Evolutionary conservation across 2,113 vertebrate species (phyloP).

Genomic region (Protobothrops flavoviridis): DNA sequence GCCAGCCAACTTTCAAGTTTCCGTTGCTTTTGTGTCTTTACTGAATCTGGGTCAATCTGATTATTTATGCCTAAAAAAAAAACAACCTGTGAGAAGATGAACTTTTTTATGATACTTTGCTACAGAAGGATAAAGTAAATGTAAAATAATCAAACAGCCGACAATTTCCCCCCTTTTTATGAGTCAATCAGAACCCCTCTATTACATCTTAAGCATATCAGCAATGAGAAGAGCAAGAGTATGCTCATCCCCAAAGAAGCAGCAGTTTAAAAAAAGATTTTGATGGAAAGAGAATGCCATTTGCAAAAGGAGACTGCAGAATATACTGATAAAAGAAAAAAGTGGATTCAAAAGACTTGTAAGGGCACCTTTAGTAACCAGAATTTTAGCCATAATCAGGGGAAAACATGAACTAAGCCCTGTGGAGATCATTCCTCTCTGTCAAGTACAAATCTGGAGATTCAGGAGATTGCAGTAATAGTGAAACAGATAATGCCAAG

Average conservation of each 20-base stretch:
- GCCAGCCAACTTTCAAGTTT: not conserved
- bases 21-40: not conserved
- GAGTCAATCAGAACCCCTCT: not conserved
- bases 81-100: not conserved
- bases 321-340: not conserved
- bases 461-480: not conserved
- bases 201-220: not conserved
- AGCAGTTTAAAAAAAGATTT: not conserved
- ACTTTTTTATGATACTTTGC: not conserved
- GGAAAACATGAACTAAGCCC: not conserved
- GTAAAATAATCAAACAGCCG: not conserved
- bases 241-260: not conserved
- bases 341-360: not conserved
- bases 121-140: not conserved
- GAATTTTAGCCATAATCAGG: not conserved
- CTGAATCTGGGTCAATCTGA: not conserved
- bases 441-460: not conserved
- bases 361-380: not conserved
- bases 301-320: not conserved
- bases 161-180: not conserved
- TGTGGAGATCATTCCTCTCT: not conserved
- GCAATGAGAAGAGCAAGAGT: not conserved
- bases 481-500: not conserved
- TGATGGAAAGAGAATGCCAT: not conserved
- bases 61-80: not conserved